Conservation (phyloP, 2,797 vertebrate species). For the Cryptoblepharus egeriae region DNA sequence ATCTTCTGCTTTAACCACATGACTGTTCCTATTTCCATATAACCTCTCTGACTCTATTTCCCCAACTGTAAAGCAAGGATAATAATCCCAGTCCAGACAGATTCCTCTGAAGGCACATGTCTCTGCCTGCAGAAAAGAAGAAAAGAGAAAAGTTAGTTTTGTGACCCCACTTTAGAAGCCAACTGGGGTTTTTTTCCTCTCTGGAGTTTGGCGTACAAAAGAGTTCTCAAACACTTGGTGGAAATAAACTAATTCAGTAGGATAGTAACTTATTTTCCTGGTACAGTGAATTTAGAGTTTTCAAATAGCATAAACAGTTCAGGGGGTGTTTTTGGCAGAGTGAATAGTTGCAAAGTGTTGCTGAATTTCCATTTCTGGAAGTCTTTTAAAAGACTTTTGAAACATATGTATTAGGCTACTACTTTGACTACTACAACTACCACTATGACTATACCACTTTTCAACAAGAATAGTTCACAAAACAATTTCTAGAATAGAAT, state of each 20-base stretch:
- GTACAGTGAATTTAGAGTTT: no score
- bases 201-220: conserved; percentile 11
- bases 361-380: neutral
- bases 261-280: neutral
- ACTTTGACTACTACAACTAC: no score
- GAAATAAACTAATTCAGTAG: conserved; percentile 17
- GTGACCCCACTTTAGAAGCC: conserved; percentile 7
- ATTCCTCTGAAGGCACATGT: conserved; percentile 40
- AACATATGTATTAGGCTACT: no score
- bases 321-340: no score
- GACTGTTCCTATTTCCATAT: conserved; percentile 69
- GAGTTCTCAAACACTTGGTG: conserved; percentile 25
- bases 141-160: rapidly evolving
- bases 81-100: conserved; percentile 28
- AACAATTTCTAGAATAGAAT: no score
- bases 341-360: neutral
- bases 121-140: rapidly evolving
- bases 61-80: conserved; percentile 74
- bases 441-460: no score
- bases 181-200: neutral
- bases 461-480: no score
- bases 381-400: neutral
- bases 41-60: conserved; percentile 74
- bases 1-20: conserved; percentile 47
- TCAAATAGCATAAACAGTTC: neutral